Evolutionary conservation across 2,888 invertebrate genomes (phyloP).

Genomic region (Drosophila meridiana): DNA sequence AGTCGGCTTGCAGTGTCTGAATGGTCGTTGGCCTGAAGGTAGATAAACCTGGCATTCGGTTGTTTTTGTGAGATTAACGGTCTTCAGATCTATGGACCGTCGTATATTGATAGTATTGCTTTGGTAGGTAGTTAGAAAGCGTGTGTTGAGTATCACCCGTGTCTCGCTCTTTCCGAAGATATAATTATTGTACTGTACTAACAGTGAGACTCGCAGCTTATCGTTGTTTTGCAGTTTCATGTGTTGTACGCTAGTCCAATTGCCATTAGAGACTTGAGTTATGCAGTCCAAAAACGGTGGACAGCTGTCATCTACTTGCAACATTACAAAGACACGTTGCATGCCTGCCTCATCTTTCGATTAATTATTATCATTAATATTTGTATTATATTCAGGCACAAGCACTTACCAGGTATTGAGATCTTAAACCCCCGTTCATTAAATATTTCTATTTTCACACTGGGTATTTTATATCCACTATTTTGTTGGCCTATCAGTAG

Average conservation of each 20-base stretch:
- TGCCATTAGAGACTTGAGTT: slow-evolving; percentile 47
- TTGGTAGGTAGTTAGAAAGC: slow-evolving; percentile 55
- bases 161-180: slow-evolving; percentile 70
- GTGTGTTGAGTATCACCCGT: slow-evolving; percentile 59
- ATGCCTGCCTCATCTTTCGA: slow-evolving; percentile 72
- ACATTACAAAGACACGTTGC: slow-evolving; percentile 65
- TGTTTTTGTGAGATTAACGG: slow-evolving; percentile 17
- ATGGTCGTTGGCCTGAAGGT: slow-evolving; percentile 2
- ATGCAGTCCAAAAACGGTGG: slow-evolving; percentile 72
- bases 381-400: neutral
- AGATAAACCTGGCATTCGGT: slow-evolving; percentile 42
- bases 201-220: slow-evolving; percentile 65
- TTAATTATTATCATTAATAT: slow-evolving; percentile 4
- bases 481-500: neutral
- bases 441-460: slow-evolving; percentile 54
- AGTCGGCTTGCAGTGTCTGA: slow-evolving; percentile 42
- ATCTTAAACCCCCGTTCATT: slow-evolving; percentile 61
- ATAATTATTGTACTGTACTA: slow-evolving; percentile 70
- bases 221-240: slow-evolving; percentile 60
- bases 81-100: neutral
- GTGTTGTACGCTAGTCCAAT: slow-evolving; percentile 67
- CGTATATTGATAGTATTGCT: slow-evolving; percentile 11
- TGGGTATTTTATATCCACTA: slow-evolving; percentile 65
- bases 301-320: slow-evolving; percentile 73
- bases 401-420: slow-evolving; percentile 64